Base-by-base conservation (phyloP, 1,140 invertebrate species). In the Aphaenogaster ashmeadi region DNA sequence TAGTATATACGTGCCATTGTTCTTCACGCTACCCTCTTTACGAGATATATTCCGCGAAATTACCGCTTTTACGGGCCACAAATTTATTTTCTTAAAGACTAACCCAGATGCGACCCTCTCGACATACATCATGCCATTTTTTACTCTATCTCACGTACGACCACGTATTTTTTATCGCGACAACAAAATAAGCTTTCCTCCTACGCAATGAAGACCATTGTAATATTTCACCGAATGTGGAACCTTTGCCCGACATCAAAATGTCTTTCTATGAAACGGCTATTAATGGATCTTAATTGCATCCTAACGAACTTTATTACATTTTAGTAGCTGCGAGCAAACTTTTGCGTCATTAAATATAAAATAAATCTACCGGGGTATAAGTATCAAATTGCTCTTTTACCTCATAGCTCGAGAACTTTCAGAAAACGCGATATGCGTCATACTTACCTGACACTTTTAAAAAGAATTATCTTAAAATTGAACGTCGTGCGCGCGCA, bases 381-480 rank as follows among this genome's bases (percentile, higher is more conserved):
- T 60, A 50, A 41, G 47, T 67, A 84, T 75, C 8, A 71, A 75
- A 74, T 54, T 56, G 38, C 50, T 38, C 15, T 56, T 44, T 56
- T 56, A 27, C 41, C 15, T 27, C 6, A 7, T 18, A 15, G 6
- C 41, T 77, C 11, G 3, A 36, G 8, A 81, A 71, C 50, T 81
- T 71, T 71, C 5, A 33, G 41, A 79, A 38, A 67, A 66, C 3
- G 47, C 3, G 47, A 74, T 60, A 58, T 15, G 27, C 27, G 69
- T 36, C 54, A 62, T 50, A 47, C 41, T 84, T 60, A 21, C 79
- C 9, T 18, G 62, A 54, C 27, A 27, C n/a, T 83, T 83, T 86
- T 50, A 27, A 38, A 58, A 86, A 60, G 27, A 58, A 81, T 83
- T n/a, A 60, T 58, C 41, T 33, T 47, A 69, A 86, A 79, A 86